Percentiles rank a stretch among this genome's conserved stretches.
Evolutionary conservation across 2,113 vertebrate genomes (phyloP).

Genomic region (Candoia aspera): DNA sequence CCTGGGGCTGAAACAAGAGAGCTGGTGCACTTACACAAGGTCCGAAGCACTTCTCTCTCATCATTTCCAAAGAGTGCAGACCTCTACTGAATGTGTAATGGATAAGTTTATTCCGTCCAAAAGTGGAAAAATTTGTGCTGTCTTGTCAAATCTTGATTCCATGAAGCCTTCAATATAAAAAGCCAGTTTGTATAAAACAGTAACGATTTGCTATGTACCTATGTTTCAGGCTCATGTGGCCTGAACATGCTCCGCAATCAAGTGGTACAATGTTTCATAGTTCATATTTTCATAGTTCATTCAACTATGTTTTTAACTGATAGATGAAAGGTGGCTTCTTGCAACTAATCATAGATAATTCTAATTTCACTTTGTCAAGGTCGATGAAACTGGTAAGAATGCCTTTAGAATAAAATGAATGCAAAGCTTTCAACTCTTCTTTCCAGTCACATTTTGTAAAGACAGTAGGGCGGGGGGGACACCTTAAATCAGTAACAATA

Average conservation of each 20-base stretch:
- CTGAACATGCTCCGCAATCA: not conserved
- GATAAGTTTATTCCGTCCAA: not conserved
- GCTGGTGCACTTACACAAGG: not conserved
- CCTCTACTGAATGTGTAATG: not conserved
- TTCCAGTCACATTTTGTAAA: not conserved
- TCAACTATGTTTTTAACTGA: not conserved
- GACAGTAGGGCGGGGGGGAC: no score
- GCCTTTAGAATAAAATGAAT: not conserved
- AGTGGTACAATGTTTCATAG: not conserved
- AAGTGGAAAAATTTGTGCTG: not conserved
- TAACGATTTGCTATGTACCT: not conserved
- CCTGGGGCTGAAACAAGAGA: not conserved
- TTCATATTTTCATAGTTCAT: not conserved
- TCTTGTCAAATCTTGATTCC: not conserved
- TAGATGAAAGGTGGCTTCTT: not conserved
- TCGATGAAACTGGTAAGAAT: not conserved
- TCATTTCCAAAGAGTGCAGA: not conserved
- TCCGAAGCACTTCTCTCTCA: not conserved
- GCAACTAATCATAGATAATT: not conserved
- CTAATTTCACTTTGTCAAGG: not conserved
- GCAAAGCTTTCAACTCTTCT: not conserved
- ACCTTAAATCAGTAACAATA: not conserved
- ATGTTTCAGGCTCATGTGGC: not conserved
- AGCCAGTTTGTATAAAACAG: not conserved
- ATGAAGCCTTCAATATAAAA: not conserved